Evolutionary conservation across 30 jellyfish, hydroid and myxozoan genomes (phyloP).

Genomic region (Sanderia malayensis): DNA sequence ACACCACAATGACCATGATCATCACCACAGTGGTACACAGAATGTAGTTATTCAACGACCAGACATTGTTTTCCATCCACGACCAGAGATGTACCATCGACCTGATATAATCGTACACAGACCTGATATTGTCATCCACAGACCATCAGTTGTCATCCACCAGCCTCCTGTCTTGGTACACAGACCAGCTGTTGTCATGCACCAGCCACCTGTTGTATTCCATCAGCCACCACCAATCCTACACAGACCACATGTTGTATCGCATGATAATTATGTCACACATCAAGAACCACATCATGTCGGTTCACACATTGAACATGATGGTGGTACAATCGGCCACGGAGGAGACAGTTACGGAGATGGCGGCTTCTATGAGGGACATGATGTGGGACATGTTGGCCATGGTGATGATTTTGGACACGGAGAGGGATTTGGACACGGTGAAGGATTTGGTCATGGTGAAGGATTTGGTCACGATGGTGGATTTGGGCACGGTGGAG

Average conservation of each 20-base stretch:
- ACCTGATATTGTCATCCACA: constrained; percentile 95
- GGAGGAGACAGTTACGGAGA: constrained; percentile 62
- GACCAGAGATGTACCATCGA: constrained; percentile 96
- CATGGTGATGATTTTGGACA: constrained; percentile 53
- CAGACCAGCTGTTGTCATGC: constrained; percentile 94
- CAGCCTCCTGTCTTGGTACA: constrained; percentile 97
- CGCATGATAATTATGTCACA: constrained; percentile 85
- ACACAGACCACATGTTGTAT: constrained; percentile 89
- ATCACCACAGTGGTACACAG: constrained; percentile 77
- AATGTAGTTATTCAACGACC: constrained; percentile 91
- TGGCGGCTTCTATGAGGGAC: constrained; percentile 61
- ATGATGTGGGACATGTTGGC: constrained; percentile 68
- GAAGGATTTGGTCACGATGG: constrained; percentile 51
- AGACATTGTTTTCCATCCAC: constrained; percentile 91
- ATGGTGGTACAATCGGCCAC: constrained; percentile 67
- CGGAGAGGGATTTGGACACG: constrained; percentile 70
- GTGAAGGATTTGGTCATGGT: constrained; percentile 59
- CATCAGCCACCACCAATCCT: constrained; percentile 96
- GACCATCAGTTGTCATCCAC: constrained; percentile 97
- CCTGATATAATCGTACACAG: constrained; percentile 95
- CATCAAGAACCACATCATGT: constrained; percentile 90
- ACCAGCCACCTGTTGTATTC: constrained; percentile 93
- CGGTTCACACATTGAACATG: constrained; percentile 85
- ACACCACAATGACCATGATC: constrained; percentile 71
- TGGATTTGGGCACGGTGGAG: constrained; percentile 11